phyloP scores from a whole-genome alignment of 2,797 vertebrate species.

The Myioborus melanocephalus region DNA sequence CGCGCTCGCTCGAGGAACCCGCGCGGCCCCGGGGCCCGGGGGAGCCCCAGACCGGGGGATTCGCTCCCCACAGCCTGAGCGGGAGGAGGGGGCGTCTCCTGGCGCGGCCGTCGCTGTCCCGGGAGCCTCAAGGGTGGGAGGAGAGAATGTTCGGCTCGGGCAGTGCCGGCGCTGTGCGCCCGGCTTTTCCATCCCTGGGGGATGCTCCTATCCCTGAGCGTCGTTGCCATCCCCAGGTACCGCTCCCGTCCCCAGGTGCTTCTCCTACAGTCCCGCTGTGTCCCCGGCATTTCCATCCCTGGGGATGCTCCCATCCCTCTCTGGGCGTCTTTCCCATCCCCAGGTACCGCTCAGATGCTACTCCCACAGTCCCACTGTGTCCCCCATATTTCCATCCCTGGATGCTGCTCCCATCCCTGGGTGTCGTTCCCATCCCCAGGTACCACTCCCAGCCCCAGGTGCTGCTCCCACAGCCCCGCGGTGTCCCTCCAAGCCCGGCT shows the following conservation, averaged over 20 bases:
- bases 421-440: too few relatives aligned
- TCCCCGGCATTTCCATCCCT: too few relatives aligned
- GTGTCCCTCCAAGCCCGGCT: neutral
- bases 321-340: neutral
- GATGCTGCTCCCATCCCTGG: neutral
- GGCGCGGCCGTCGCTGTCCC: neutral
- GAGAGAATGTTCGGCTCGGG: rapidly evolving
- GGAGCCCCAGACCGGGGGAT: neutral
- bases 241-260: rapidly evolving
- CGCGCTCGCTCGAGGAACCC: neutral
- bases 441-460: rapidly evolving
- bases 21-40: neutral
- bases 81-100: neutral
- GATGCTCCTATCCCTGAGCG: neutral
- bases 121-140: rapidly evolving
- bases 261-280: neutral
- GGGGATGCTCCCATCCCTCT: neutral
- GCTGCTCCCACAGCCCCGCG: neutral
- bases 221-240: too few relatives aligned
- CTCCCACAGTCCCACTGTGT: neutral
- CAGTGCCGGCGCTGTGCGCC: rapidly evolving
- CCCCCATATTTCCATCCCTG: neutral
- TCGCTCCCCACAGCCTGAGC: neutral
- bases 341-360: rapidly evolving
- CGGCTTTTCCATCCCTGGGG: neutral